Conservation (phyloP, 1,140 invertebrate genomes). For the Bombus sibiricus region DNA sequence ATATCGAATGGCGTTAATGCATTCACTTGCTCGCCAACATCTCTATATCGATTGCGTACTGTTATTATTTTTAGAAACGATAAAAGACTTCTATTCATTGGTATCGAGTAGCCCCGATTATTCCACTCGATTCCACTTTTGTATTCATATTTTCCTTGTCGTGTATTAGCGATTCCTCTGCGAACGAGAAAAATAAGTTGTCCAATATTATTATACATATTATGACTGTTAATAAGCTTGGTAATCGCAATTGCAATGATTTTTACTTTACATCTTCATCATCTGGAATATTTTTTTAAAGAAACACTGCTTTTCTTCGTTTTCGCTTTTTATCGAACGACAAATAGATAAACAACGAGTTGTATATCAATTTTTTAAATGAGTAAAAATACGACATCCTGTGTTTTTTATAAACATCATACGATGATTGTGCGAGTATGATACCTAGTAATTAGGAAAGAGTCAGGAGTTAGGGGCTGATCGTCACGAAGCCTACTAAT, state of each 20-base stretch:
- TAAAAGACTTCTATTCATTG: neutral
- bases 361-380: no score
- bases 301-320: neutral
- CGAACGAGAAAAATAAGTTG: no score
- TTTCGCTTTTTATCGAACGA: no score
- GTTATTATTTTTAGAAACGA: conserved; percentile 17
- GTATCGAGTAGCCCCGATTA: no score
- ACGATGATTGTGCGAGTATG: conserved; percentile 2
- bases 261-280: no score
- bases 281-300: no score
- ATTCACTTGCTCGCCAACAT: conserved; percentile 9
- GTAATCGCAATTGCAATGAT: no score
- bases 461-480: neutral
- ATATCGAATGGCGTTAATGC: neutral
- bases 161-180: neutral
- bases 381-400: neutral
- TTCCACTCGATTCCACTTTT: neutral
- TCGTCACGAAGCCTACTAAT: conserved; percentile 37
- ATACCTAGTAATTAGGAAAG: conserved; percentile 31
- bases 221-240: no score
- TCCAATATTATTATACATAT: no score
- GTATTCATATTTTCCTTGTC: no score
- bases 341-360: no score
- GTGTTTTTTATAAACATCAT: neutral
- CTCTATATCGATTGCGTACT: neutral